phyloP scores from a whole-genome alignment of 2,888 invertebrate species.

The Orchestes rusci region DNA sequence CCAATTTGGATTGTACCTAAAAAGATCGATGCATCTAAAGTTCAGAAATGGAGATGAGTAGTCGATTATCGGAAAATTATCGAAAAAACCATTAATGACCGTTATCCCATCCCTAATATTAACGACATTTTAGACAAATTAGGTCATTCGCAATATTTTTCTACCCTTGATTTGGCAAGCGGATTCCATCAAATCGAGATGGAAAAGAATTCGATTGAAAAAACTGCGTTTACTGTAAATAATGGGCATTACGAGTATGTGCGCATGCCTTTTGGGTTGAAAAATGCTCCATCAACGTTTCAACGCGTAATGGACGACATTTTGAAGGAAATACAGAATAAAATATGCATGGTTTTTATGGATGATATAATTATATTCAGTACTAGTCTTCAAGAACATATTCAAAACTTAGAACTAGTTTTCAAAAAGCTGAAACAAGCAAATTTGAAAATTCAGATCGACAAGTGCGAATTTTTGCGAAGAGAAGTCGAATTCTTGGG shows the following conservation, averaged over 20 bases:
- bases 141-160: conserved; percentile 24
- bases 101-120: conserved; percentile 22
- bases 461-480: conserved; percentile 3
- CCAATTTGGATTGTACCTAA: conserved; percentile 30
- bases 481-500: conserved; percentile 17
- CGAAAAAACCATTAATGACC: conserved; percentile 29
- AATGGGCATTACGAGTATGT: conserved; percentile 26
- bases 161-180: conserved; percentile 24
- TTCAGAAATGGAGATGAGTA: conserved; percentile 26
- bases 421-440: conserved; percentile 1
- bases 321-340: conserved; percentile 15
- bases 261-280: conserved; percentile 28
- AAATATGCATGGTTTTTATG: conserved; percentile 23
- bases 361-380: conserved; percentile 23
- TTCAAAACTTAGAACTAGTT: conserved; percentile 9
- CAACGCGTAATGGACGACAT: conserved; percentile 25
- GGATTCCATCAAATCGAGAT: conserved; percentile 27
- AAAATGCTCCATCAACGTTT: conserved; percentile 27
- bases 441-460: conserved; percentile 1
- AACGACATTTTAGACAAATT: conserved; percentile 21
- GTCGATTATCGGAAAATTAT: conserved; percentile 22
- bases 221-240: conserved; percentile 25
- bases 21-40: conserved; percentile 23
- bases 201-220: conserved; percentile 14
- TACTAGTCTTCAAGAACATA: conserved; percentile 8